Evolutionary conservation across 2,113 vertebrate species (phyloP), one percentile per base, ranked within the genome.

Genomic region (Campylomormyrus tamandua): DNA sequence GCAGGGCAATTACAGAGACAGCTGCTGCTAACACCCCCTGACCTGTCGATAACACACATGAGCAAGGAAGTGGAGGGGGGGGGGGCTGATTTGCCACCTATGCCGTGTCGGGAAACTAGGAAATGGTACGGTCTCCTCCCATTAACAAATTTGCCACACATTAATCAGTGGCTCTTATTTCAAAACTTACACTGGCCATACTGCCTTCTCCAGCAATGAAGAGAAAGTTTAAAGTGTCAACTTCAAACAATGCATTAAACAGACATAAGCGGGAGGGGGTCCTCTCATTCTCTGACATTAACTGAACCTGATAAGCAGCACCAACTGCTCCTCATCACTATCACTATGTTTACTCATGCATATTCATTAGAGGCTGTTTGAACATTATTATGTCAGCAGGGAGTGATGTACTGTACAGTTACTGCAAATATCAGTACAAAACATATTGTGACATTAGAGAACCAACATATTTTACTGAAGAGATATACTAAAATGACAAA

Each of bases 271-370:
- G 35, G 1, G 1, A 27, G 89, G 89, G 35, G 5, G 46, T 88
- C 90, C 52, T 80, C 89, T 85, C 83, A 70, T 83, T 89, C 89
- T 87, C 77, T 89, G 88, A 50, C 87, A 87, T 39, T 83, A 70
- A 74, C 83, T 62, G 70, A 27, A 46, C 58, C 87, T 91, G 92
- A 93, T 89, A 87, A 91, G 88, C 92, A 93, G 89, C 58, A 92
- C 89, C 92, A 93, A 90, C 90, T 93, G 92, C 52, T 53, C 39
- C 56, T 88, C 58, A 39, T 85, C 91, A 91, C 88, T 91, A 92
- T 89, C 92, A 91, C 89, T 91, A 92, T 89, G 90, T 92, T 91
- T 92, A 89, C 50, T 58, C 48, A 70, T 88, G 35, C 83, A 91
- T 91, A 84, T 91, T 87, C 83, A 89, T 80, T 19, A 83, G 89